A percentile compares a stretch with the other conserved stretches of the same genome.
Conservation (phyloP, 2,797 vertebrate genomes). For the Peromyscus melanophrys region DNA sequence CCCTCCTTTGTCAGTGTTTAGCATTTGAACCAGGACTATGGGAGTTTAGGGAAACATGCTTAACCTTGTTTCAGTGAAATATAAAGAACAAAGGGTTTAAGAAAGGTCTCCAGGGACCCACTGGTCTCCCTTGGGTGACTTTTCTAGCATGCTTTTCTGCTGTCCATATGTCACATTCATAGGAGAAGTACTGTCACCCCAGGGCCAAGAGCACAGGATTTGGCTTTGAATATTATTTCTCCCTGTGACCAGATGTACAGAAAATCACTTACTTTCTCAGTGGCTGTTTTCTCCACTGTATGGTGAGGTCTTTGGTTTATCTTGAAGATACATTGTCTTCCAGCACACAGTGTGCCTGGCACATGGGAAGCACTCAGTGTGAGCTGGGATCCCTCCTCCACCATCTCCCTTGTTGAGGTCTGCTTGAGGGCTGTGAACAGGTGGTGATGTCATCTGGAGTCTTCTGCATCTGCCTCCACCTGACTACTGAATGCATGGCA, state of each 20-base stretch:
- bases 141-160: not conserved
- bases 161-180: rapidly evolving
- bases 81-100: not conserved
- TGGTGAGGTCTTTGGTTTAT: not conserved
- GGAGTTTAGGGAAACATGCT: not conserved
- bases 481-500: not conserved
- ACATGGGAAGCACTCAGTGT: rapidly evolving
- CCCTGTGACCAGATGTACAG: not conserved
- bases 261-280: not conserved
- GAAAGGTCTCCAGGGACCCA: not conserved
- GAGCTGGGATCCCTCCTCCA: not conserved
- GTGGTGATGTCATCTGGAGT: not conserved
- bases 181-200: not conserved
- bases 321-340: not conserved
- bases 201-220: not conserved
- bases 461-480: not conserved
- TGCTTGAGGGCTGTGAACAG: not conserved
- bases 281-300: not conserved
- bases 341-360: not conserved
- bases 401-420: not conserved
- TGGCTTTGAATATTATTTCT: not conserved
- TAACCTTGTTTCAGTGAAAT: not conserved
- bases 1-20: not conserved
- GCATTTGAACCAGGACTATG: not conserved
- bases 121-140: not conserved